Conservation (phyloP, 1,140 invertebrate genomes). For the Orius laevigatus region DNA sequence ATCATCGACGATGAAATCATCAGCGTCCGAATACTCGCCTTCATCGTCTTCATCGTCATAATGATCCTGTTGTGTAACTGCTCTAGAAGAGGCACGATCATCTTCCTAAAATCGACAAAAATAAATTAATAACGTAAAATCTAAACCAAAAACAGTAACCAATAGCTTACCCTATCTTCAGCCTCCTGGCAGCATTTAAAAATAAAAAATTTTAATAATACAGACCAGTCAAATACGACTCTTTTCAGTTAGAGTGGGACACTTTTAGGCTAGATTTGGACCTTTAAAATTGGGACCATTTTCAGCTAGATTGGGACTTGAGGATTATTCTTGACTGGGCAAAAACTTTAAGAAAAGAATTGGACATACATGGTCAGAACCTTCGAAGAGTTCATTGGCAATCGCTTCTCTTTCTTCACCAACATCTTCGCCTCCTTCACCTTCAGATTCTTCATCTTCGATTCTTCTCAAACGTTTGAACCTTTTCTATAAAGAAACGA, state of each 20-base stretch:
- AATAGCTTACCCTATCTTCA: slow-evolving; percentile 23
- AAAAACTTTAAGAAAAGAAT: slow-evolving; percentile 11
- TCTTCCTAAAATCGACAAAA: slow-evolving; percentile 43
- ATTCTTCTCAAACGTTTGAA: slow-evolving; percentile 71
- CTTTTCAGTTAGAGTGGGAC: too few species aligned
- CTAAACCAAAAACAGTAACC: slow-evolving; percentile 5
- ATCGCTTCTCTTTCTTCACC: slow-evolving; percentile 68
- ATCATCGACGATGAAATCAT: slow-evolving; percentile 96
- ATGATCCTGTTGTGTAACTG: slow-evolving; percentile 29
- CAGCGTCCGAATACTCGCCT: slow-evolving; percentile 64
- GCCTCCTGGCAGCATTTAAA: slow-evolving; percentile 19
- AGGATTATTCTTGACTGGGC: not conserved
- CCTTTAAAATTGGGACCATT: too few species aligned
- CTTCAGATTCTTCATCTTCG: slow-evolving; percentile 76
- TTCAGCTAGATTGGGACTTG: too few species aligned
- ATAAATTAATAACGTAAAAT: slow-evolving; percentile 5
- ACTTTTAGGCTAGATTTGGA: too few species aligned
- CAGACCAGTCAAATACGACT: not conserved
- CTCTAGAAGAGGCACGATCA: slow-evolving; percentile 49
- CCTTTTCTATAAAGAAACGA: slow-evolving; percentile 45
- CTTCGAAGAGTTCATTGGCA: slow-evolving; percentile 74
- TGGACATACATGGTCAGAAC: slow-evolving; percentile 62
- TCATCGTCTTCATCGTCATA: slow-evolving; percentile 62
- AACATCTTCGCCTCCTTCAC: slow-evolving; percentile 56
- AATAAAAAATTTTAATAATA: not conserved